A percentile compares a stretch with the other conserved stretches of the same genome.
These are phyloP conservation scores for Poecilia wingei DNA, from an alignment of 2,797 vertebrate species.

Conservation along the genomic window DNA sequence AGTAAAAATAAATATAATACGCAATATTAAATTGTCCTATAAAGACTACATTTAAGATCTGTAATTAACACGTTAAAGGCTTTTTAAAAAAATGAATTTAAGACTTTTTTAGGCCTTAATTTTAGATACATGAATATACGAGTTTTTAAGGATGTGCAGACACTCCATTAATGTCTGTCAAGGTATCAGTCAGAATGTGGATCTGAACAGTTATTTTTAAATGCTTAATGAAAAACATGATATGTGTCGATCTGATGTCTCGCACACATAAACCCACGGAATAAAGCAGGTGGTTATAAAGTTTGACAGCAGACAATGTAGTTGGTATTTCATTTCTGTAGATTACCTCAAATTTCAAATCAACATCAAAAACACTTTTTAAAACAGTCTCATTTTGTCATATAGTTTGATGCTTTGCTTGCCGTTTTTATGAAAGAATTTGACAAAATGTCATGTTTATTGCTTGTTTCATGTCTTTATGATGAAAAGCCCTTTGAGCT, in stretches of 20 bases:
- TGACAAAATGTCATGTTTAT: background rate
- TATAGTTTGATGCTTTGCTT: too few relatives aligned
- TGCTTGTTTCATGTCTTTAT: background rate
- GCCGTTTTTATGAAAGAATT: too few relatives aligned
- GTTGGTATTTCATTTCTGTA: background rate
- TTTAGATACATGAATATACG: too few relatives aligned
- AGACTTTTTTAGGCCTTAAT: too few relatives aligned
- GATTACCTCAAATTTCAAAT: background rate
- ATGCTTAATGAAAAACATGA: background rate
- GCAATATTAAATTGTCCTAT: too few relatives aligned
- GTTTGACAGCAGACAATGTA: background rate
- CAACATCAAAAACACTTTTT: background rate
- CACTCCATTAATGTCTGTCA: background rate
- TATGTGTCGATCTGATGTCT: background rate
- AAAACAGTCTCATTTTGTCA: background rate
- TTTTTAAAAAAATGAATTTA: too few relatives aligned
- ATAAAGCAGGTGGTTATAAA: background rate
- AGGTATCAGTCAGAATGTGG: background rate
- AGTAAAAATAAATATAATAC: too few relatives aligned
- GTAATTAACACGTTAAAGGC: too few relatives aligned
- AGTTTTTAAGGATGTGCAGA: too few relatives aligned
- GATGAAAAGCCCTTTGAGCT: too few relatives aligned
- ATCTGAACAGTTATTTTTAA: background rate
- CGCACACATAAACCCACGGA: rapidly evolving
- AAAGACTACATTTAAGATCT: too few relatives aligned